phyloP scores from a whole-genome alignment of 2,113 vertebrate genomes.

The Erythrocebus patas region DNA sequence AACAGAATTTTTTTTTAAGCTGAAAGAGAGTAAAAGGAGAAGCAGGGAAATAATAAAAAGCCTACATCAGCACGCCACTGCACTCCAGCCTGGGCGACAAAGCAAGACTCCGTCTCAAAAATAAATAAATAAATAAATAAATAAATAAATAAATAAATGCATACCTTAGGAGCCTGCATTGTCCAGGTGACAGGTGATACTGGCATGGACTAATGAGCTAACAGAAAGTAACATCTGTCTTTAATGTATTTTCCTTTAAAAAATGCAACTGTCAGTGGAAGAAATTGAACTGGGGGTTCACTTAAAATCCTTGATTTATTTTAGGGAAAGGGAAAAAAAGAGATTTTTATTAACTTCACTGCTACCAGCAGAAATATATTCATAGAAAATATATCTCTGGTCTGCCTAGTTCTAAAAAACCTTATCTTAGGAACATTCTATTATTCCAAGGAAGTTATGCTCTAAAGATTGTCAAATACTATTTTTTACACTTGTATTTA shows the following conservation, averaged over 20 bases:
- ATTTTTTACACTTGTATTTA: slow-evolving; percentile 16
- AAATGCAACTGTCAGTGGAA: not conserved
- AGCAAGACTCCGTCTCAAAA: too few species aligned
- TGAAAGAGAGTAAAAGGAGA: not conserved
- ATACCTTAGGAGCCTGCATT: too few species aligned
- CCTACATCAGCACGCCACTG: too few species aligned
- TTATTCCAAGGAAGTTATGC: slow-evolving; percentile 49
- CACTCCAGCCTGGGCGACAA: too few species aligned
- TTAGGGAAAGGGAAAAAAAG: not conserved
- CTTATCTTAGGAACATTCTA: slow-evolving; percentile 41
- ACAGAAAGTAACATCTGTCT: not conserved
- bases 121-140: not conserved
- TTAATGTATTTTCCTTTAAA: not conserved
- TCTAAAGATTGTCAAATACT: slow-evolving; percentile 44
- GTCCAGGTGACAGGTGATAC: not conserved
- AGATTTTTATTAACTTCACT: slow-evolving; percentile 51
- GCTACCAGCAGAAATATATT: slow-evolving; percentile 57
- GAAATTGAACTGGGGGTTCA: slow-evolving; percentile 24
- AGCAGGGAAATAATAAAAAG: not conserved
- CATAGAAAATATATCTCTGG: slow-evolving; percentile 53
- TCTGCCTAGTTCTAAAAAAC: not conserved
- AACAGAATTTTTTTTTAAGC: not conserved
- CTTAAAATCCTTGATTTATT: slow-evolving; percentile 51
- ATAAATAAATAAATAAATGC: not conserved
- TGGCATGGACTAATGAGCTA: not conserved